These are phyloP conservation scores for Phoeniculus purpureus DNA, from an alignment of 2,797 vertebrate species.

Conservation along the genomic window DNA sequence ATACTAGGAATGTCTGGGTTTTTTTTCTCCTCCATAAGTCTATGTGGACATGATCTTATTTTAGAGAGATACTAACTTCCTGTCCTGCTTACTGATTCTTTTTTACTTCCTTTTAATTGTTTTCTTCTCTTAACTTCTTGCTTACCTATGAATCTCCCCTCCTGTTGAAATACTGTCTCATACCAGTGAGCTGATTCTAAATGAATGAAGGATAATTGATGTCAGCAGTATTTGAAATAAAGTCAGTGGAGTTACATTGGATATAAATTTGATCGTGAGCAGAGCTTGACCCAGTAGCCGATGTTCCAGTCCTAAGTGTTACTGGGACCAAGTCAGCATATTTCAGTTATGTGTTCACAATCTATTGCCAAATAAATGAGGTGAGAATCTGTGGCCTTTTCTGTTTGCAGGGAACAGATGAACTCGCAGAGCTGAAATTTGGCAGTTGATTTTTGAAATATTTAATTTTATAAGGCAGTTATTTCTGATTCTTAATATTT, in stretches of 20 bases:
- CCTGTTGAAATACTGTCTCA: background rate
- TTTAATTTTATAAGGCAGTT: constrained; percentile 18
- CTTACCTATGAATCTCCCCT: background rate
- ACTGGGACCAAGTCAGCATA: background rate
- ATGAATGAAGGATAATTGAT: background rate
- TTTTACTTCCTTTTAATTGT: background rate
- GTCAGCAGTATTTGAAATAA: background rate
- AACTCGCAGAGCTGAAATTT: constrained; percentile 37
- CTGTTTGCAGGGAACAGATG: constrained; percentile 6
- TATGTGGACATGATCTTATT: background rate
- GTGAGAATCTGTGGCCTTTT: constrained; percentile 7
- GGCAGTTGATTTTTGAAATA: constrained; percentile 22
- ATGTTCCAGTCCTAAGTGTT: background rate
- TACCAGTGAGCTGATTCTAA: background rate
- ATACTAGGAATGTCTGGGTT: background rate
- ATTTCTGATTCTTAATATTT: constrained; percentile 23
- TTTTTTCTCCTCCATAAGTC: background rate
- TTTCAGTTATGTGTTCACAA: background rate
- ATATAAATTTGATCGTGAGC: background rate
- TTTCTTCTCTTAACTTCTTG: background rate
- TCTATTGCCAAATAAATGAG: constrained; percentile 11
- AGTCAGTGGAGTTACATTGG: constrained; percentile 50
- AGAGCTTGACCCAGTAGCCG: constrained; percentile 5
- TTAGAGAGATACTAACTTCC: background rate
- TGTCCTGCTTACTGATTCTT: background rate